A percentile compares a stretch with the other conserved stretches of the same genome.
Evolutionary conservation across 2,113 vertebrate genomes (phyloP).

Genomic region (Marcusenius ussheri): DNA sequence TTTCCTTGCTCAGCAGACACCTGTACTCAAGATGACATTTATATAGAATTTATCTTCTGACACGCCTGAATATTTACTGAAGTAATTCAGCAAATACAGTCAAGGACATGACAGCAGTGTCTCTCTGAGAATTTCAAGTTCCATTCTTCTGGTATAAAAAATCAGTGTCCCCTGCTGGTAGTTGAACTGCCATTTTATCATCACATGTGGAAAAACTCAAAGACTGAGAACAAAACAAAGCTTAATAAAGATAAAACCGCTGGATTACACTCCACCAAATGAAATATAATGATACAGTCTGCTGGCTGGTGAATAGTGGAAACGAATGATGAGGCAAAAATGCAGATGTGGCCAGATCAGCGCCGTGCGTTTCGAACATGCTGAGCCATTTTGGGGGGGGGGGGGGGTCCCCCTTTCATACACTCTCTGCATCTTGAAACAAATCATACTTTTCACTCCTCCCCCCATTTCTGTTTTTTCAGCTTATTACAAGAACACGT

Average conservation of each 20-base stretch:
- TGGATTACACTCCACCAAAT: neutral
- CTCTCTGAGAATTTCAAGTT: neutral
- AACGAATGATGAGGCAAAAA: neutral
- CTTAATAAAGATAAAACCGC: neutral
- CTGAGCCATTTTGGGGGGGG: neutral
- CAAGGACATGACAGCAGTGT: neutral
- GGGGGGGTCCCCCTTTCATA: neutral
- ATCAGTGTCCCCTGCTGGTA: neutral
- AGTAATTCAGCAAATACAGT: neutral
- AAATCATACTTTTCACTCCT: neutral
- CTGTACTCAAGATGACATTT: neutral
- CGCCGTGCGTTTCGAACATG: neutral
- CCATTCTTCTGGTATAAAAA: neutral
- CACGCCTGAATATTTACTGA: slow-evolving; percentile 3
- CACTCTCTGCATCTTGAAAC: neutral
- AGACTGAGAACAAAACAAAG: neutral
- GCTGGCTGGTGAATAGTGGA: neutral
- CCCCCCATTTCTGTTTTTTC: neutral
- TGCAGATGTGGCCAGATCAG: neutral
- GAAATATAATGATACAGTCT: neutral
- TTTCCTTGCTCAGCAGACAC: neutral
- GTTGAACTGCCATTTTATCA: neutral
- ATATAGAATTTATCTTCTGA: neutral
- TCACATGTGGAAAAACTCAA: neutral
- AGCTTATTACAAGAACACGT: neutral